Evolutionary conservation across 2,113 vertebrate genomes (phyloP).

Genomic region (Hemichromis elongatus): DNA sequence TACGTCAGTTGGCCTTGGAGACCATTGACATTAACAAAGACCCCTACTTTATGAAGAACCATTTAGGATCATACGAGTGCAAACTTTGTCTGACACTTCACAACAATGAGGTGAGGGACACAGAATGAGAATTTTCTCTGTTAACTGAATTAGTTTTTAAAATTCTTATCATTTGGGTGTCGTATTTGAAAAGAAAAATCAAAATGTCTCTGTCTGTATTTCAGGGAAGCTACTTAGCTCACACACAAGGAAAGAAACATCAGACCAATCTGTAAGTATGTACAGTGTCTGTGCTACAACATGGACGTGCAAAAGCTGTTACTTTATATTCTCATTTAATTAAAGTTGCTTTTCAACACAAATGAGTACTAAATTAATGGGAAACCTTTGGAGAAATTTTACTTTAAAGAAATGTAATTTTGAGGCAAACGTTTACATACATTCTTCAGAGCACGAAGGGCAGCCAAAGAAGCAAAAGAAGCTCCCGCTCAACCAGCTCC

Average conservation of each 20-base stretch:
- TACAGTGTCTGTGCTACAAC: not conserved
- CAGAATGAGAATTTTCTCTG: not conserved
- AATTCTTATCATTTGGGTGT: not conserved
- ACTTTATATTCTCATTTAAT: not conserved
- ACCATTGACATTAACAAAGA: conserved; percentile 99
- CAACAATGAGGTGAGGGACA: conserved; percentile 89
- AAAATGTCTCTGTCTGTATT: conserved; percentile 2
- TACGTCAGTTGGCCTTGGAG: conserved; percentile 91
- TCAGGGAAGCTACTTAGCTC: conserved; percentile 95
- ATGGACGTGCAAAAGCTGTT: not conserved
- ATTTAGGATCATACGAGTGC: conserved; percentile 96
- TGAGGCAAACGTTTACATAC: not conserved
- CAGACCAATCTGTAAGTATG: conserved; percentile 95
- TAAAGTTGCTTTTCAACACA: not conserved
- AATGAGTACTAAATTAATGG: not conserved
- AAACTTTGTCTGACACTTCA: conserved; percentile 96
- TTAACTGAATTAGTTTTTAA: not conserved
- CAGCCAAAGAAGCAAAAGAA: conserved; percentile 96
- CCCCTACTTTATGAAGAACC: conserved; percentile 99
- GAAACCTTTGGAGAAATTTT: not conserved
- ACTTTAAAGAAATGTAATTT: not conserved
- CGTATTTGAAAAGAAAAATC: not conserved
- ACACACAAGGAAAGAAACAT: conserved; percentile 98
- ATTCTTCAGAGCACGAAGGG: conserved; percentile 79
- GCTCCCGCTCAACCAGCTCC: conserved; percentile 94